Evolutionary conservation across 2,888 invertebrate genomes (phyloP), one percentile per base, ranked within the genome.

Genomic region (Morpho deidamia): DNA sequence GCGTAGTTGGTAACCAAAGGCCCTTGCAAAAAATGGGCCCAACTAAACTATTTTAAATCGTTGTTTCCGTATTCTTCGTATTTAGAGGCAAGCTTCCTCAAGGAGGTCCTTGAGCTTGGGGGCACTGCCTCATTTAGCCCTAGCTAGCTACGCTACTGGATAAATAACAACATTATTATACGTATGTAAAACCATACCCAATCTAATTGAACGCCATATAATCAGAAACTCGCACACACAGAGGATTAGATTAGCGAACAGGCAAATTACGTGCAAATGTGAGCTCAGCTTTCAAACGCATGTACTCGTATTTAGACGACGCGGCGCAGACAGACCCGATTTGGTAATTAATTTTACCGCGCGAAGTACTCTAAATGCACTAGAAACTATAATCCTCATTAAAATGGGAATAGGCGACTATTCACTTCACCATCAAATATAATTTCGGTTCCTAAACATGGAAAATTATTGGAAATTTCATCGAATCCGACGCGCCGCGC

Each of bases 351-450:
- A 89, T 86, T 88, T 85, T 79, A 81, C 81, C 76, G 77, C 76
- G 78, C 74, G 79, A 85, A 86, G 83, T 85, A 74, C 85, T 81
- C 83, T 76, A 83, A 88, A 88, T 86, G 87, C 85, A 85, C 79
- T 76, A 81, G 83, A 83, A 86, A 85, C 86, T 83, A 83, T 88
- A 87, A 88, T 88, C 86, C 87, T 79, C 81, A 83, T 84, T 85
- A 84, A 87, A 87, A 83, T 83, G 71, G 85, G 81, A 86, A 85
- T 81, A 85, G 73, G 76, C 79, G 78, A 73, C 83, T 81, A 82
- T 87, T 86, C 84, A 78, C 78, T 80, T 73, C 72, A 71, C 76
- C 72, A 80, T 79, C 77, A 83, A 83, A 85, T 85, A 84, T 84
- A 81, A 84, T 85, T 86, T 82, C 79, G 76, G 79, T 78, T 84